Conservation (phyloP, 2,113 vertebrate genomes). For the Paraplagusia blochii region DNA sequence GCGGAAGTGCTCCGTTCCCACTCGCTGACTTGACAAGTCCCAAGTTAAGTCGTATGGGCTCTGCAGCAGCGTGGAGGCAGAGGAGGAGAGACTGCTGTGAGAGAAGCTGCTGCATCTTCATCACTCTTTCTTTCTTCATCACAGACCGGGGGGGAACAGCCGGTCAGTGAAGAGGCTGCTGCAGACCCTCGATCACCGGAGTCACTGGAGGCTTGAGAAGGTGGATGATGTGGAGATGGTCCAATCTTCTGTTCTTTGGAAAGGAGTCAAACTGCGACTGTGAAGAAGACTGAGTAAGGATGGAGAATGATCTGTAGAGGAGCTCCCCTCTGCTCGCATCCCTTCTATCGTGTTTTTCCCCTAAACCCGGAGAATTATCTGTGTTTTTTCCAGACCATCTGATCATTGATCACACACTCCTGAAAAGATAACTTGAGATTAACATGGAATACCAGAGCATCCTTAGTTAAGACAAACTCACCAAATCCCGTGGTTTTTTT, state of each 20-base stretch:
- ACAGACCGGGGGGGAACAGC: background rate
- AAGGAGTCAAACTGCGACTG: constrained; percentile 30
- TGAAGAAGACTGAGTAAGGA: constrained; percentile 37
- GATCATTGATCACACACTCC: no score
- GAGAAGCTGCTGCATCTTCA: background rate
- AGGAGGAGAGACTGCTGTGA: constrained; percentile 1
- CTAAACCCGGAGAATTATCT: background rate
- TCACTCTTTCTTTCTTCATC: background rate
- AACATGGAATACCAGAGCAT: no score
- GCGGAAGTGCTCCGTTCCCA: constrained; percentile 24
- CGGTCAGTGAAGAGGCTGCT: constrained; percentile 5
- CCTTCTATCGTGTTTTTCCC: constrained; percentile 15
- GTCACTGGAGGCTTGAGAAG: background rate
- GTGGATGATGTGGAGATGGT: constrained; percentile 4
- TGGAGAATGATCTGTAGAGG: constrained; percentile 36
- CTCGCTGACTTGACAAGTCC: constrained; percentile 22
- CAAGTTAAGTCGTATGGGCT: constrained; percentile 46
- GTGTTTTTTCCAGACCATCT: no score
- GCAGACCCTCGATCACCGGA: background rate
- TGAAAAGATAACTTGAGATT: no score
- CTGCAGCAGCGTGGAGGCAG: constrained; percentile 48
- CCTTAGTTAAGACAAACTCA: no score
- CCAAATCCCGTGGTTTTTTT: background rate
- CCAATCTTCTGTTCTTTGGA: constrained; percentile 24
- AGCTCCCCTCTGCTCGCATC: constrained; percentile 4